Percentiles rank a stretch among this genome's conserved stretches.
Conservation (phyloP, 2,113 vertebrate species). For the Crocuta crocuta region DNA sequence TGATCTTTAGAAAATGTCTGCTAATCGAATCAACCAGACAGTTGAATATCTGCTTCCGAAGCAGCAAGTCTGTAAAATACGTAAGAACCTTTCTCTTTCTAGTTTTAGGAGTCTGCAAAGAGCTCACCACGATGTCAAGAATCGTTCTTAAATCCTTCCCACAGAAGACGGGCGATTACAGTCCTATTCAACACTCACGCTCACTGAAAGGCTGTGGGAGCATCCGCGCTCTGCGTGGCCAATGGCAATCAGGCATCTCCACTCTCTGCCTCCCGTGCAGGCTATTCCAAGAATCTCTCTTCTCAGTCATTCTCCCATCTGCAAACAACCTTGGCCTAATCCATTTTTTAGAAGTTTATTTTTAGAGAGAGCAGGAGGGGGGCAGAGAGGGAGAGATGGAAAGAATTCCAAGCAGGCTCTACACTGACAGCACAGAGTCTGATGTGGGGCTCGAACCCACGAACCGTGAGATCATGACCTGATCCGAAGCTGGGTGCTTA, state of each 20-base stretch:
- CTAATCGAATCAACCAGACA: background rate
- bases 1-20: constrained; percentile 6
- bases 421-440: too few species aligned
- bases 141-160: background rate
- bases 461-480: too few species aligned
- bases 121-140: background rate
- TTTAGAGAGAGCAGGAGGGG: too few species aligned
- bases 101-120: background rate
- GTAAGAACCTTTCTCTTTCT: background rate
- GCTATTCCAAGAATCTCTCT: background rate
- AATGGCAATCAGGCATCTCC: background rate
- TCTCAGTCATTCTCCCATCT: background rate
- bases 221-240: background rate
- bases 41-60: background rate
- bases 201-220: background rate
- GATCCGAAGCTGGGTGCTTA: too few species aligned
- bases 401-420: too few species aligned
- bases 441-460: too few species aligned
- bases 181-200: background rate
- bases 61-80: background rate
- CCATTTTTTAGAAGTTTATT: too few species aligned
- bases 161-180: background rate
- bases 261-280: background rate
- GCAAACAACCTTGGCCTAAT: background rate
- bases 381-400: too few species aligned